phyloP scores from a whole-genome alignment of 2,888 invertebrate species.

The Mylabris sibirica region DNA sequence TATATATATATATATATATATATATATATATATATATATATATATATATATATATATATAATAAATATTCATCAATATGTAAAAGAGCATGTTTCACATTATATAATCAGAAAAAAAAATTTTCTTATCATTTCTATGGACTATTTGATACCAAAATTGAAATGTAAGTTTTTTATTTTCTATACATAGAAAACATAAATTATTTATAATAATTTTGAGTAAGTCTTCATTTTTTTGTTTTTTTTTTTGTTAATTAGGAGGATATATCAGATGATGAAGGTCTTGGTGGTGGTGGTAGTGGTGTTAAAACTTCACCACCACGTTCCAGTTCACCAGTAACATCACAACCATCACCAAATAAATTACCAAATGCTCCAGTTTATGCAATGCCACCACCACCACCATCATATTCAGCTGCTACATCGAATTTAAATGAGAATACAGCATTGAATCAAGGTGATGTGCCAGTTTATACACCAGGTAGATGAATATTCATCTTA shows the following conservation, averaged over 20 bases:
- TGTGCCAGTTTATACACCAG: slow-evolving; percentile 64
- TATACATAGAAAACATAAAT: too few relatives aligned
- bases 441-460: slow-evolving; percentile 71
- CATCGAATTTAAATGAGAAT: slow-evolving; percentile 68
- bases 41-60: too few relatives aligned
- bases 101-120: too few relatives aligned
- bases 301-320: slow-evolving; percentile 59
- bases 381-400: slow-evolving; percentile 69
- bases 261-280: slow-evolving; percentile 56
- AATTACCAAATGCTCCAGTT: slow-evolving; percentile 63
- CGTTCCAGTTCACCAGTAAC: slow-evolving; percentile 62
- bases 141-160: too few relatives aligned
- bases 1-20: neutral
- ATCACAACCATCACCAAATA: slow-evolving; percentile 63
- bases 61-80: too few relatives aligned
- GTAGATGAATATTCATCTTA: slow-evolving; percentile 42
- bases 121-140: too few relatives aligned
- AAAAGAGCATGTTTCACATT: too few relatives aligned
- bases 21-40: neutral
- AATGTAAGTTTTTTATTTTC: too few relatives aligned
- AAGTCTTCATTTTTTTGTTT: too few relatives aligned
- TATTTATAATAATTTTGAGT: too few relatives aligned
- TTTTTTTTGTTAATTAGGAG: slow-evolving; percentile 51
- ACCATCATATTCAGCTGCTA: slow-evolving; percentile 36
- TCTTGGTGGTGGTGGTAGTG: slow-evolving; percentile 12